Evolutionary conservation across 1,140 invertebrate genomes (phyloP).

Genomic region (Caenorhabditis elegans): WBcel235 BX284606.5:10254001-10254500

Average conservation of each 20-base stretch:
- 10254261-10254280: constrained; percentile 32
- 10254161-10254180: not conserved
- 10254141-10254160: not conserved
- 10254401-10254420: no score
- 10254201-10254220: constrained; percentile 29
- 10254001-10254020: constrained; percentile 23
- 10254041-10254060: not conserved
- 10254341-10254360: no score
- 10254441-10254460: no score
- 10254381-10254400: no score
- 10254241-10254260: constrained; percentile 4
- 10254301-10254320: not conserved
- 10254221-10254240: constrained; percentile 1
- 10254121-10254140: not conserved
- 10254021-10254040: constrained; percentile 2
- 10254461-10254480: no score
- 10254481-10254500: no score
- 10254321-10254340: not conserved
- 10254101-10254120: not conserved
- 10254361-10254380: no score
- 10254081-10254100: not conserved
- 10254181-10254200: not conserved
- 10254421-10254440: no score
- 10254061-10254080: constrained; percentile 23
- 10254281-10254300: not conserved